Evolutionary conservation across 2,113 vertebrate genomes (phyloP).

Genomic region (Phylloscopus whistleri): DNA sequence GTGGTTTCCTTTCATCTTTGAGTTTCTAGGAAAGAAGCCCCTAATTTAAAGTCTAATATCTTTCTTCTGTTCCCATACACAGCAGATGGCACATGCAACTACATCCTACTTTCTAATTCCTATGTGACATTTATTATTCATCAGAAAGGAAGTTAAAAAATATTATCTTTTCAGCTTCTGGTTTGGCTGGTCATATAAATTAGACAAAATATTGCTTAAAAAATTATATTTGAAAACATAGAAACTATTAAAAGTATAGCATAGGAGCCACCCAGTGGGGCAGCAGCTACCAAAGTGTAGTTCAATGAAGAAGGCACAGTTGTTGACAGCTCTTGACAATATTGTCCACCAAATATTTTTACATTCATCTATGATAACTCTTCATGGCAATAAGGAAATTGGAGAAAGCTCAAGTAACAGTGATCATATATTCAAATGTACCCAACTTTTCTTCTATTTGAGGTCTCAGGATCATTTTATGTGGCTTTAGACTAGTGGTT

Average conservation of each 20-base stretch:
- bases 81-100: slow-evolving; percentile 71
- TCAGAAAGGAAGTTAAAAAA: slow-evolving; percentile 76
- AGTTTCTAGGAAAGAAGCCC: slow-evolving; percentile 51
- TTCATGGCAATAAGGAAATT: background rate
- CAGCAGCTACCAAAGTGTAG: background rate
- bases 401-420: background rate
- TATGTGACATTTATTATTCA: slow-evolving; percentile 80
- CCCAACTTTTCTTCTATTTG: background rate
- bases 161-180: slow-evolving; percentile 68
- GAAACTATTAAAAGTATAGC: slow-evolving; percentile 23
- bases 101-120: slow-evolving; percentile 75
- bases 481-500: background rate
- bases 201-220: slow-evolving; percentile 52
- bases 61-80: slow-evolving; percentile 57
- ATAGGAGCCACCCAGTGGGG: slow-evolving; percentile 22
- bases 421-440: background rate
- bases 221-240: slow-evolving; percentile 26
- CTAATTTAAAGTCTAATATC: slow-evolving; percentile 73
- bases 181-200: slow-evolving; percentile 60
- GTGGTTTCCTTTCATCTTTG: slow-evolving; percentile 62
- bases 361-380: background rate
- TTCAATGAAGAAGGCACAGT: background rate
- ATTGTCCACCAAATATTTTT: background rate
- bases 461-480: background rate
- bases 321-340: background rate